These are phyloP conservation scores for Arizona elegans DNA, from an alignment of 2,113 vertebrate species.

Conservation along the genomic window DNA sequence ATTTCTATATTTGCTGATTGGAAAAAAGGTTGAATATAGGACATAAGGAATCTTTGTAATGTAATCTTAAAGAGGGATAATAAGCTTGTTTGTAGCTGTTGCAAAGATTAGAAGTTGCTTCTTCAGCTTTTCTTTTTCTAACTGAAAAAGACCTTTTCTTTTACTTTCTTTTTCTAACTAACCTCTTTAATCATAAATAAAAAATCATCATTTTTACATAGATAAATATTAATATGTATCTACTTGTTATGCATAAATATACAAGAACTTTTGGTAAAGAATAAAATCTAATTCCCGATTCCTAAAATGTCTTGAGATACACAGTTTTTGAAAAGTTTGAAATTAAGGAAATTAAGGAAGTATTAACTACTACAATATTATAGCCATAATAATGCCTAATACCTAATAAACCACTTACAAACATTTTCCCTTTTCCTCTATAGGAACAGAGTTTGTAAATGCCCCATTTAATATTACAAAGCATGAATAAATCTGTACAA, in stretches of 20 bases:
- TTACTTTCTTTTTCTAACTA: too few relatives aligned
- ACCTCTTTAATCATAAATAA: too few relatives aligned
- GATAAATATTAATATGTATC: too few relatives aligned
- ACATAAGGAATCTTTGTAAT: background rate
- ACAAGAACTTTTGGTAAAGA: background rate
- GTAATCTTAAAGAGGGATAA: background rate
- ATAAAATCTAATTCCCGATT: background rate
- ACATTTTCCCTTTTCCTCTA: too few relatives aligned
- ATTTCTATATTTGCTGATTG: background rate
- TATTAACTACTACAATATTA: background rate
- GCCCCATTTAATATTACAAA: conserved; percentile 28
- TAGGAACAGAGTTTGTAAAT: background rate
- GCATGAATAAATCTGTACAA: conserved; percentile 27
- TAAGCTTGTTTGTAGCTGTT: background rate
- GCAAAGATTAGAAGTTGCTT: background rate
- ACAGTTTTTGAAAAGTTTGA: conserved; percentile 7
- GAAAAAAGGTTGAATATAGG: background rate
- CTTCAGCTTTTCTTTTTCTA: background rate
- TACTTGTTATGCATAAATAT: background rate
- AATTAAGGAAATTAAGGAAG: background rate
- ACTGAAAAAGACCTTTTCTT: background rate
- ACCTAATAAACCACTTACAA: conserved; percentile 6
- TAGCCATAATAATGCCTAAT: background rate
- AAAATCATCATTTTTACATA: too few relatives aligned
- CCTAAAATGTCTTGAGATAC: background rate